Conservation (phyloP, 2,113 vertebrate species). For the Entomyzon cyanotis region DNA sequence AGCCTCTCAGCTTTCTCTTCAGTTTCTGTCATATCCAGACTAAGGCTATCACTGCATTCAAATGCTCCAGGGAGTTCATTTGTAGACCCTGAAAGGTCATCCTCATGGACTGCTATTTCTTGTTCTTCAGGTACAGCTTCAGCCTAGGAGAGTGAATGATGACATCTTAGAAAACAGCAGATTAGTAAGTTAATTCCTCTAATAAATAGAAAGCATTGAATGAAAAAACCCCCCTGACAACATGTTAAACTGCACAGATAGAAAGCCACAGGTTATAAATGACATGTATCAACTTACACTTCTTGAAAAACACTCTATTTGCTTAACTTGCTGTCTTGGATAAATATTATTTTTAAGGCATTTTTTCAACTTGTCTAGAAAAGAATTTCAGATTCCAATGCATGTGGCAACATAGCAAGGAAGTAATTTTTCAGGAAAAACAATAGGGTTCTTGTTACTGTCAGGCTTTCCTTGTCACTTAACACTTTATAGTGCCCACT, state of each 20-base stretch:
- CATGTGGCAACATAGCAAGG: neutral
- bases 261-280: neutral
- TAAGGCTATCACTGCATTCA: conserved; percentile 80
- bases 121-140: conserved; percentile 81
- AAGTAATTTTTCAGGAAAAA: neutral
- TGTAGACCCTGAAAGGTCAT: conserved; percentile 83
- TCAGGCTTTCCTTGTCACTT: neutral
- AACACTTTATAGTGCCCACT: neutral
- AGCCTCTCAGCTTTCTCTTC: conserved; percentile 80
- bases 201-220: neutral
- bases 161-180: conserved; percentile 23
- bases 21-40: conserved; percentile 78
- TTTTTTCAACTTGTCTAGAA: neutral
- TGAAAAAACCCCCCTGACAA: neutral
- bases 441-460: neutral
- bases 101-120: conserved; percentile 78
- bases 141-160: conserved; percentile 58
- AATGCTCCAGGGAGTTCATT: conserved; percentile 83
- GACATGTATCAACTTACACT: neutral
- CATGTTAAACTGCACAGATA: neutral
- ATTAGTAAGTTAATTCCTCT: neutral
- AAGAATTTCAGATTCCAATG: neutral
- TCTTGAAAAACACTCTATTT: neutral
- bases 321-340: neutral
- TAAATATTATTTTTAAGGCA: neutral